Percentiles rank a stretch among this genome's conserved stretches.
phyloP scores from a whole-genome alignment of 1,140 invertebrate genomes.

The Polypedilum pembai region DNA sequence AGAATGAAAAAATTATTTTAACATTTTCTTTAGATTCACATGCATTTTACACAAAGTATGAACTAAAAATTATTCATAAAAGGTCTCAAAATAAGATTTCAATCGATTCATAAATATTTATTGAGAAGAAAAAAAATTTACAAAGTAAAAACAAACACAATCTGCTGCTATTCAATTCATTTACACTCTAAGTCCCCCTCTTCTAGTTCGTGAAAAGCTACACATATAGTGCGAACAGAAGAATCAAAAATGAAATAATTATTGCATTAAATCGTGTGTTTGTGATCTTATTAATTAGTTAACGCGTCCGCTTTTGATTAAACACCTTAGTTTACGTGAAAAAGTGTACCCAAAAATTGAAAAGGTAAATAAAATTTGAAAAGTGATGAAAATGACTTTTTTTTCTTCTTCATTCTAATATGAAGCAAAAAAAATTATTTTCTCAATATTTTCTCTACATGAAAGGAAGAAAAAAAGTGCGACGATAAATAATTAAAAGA shows the following conservation, averaged over 20 bases:
- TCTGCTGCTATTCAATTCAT: too few relatives aligned
- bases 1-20: too few relatives aligned
- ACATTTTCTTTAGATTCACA: too few relatives aligned
- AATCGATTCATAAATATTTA: too few relatives aligned
- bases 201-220: conserved; percentile 12
- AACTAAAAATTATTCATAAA: too few relatives aligned
- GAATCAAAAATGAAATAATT: conserved; percentile 14
- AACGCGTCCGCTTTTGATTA: conserved; percentile 25
- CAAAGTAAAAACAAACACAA: too few relatives aligned
- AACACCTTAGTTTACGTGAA: neutral
- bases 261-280: conserved; percentile 16
- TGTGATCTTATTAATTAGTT: conserved; percentile 26
- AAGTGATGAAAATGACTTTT: neutral
- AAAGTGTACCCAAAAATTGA: conserved; percentile 10
- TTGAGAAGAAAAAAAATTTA: too few relatives aligned
- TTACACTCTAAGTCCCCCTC: neutral
- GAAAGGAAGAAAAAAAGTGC: neutral
- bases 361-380: conserved; percentile 9
- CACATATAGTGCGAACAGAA: conserved; percentile 11
- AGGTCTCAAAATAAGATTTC: too few relatives aligned
- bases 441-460: neutral
- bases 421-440: neutral
- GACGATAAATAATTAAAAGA: neutral
- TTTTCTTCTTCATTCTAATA: neutral
- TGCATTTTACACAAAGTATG: too few relatives aligned